phyloP scores from a whole-genome alignment of 2,888 invertebrate genomes.

The Drosophila longiperda region DNA sequence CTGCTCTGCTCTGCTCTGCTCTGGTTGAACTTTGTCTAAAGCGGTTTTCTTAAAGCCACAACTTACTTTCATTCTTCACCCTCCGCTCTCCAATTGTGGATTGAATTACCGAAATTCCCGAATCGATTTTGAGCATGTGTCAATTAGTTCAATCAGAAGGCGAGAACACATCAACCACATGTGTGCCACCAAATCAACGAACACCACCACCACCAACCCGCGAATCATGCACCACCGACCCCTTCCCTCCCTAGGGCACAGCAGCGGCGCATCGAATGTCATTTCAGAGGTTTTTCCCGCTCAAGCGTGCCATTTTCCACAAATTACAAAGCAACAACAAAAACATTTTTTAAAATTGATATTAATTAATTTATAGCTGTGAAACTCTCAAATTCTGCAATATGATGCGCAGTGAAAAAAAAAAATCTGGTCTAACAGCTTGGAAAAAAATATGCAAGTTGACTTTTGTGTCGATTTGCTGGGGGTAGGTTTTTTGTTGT shows the following conservation, averaged over 20 bases:
- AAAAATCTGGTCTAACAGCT: conserved; percentile 21
- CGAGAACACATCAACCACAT: conserved; percentile 66
- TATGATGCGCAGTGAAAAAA: conserved; percentile 10
- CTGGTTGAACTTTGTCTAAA: conserved; percentile 32
- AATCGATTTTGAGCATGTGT: conserved; percentile 60
- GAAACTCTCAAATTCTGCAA: conserved; percentile 4
- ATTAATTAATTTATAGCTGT: conserved; percentile 53
- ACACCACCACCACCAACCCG: conserved; percentile 20
- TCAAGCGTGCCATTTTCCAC: conserved; percentile 37
- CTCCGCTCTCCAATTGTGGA: conserved; percentile 7
- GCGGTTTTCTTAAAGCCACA: conserved; percentile 28
- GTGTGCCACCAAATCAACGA: conserved; percentile 46
- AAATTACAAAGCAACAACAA: conserved; percentile 16
- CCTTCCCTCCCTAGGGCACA: conserved; percentile 7
- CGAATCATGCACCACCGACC: conserved; percentile 27
- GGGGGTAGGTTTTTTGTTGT: background rate
- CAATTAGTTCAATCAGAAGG: conserved; percentile 78
- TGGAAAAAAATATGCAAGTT: conserved; percentile 33
- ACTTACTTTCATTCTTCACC: background rate
- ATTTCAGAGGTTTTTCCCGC: conserved; percentile 33
- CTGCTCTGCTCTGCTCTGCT: conserved; percentile 2
- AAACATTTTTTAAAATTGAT: conserved; percentile 41
- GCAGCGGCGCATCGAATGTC: conserved; percentile 40
- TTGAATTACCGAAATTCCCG: conserved; percentile 56
- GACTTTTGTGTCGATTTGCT: conserved; percentile 16